These are phyloP conservation scores for Patagioenas fasciata DNA, from an alignment of 2,113 vertebrate genomes.

Conservation along the genomic window DNA sequence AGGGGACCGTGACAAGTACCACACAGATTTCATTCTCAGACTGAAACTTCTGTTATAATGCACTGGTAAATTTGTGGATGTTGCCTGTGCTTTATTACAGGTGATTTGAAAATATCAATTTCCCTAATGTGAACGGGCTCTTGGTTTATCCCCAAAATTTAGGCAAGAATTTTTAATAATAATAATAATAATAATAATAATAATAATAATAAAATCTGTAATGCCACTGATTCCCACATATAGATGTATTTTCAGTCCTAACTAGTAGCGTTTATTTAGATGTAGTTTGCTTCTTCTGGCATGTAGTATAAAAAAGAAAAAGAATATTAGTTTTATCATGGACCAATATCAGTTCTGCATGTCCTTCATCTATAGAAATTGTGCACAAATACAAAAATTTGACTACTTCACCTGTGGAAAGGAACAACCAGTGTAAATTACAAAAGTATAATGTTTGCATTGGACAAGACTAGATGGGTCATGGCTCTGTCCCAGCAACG, in stretches of 20 bases:
- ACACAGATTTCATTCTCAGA: background rate
- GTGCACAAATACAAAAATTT: background rate
- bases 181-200: too few relatives aligned
- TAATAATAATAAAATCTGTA: too few relatives aligned
- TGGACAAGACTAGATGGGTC: background rate
- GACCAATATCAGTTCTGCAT: background rate
- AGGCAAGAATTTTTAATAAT: background rate
- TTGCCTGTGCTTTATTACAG: background rate
- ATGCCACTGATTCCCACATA: background rate
- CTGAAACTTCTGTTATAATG: background rate
- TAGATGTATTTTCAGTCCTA: background rate
- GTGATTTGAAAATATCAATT: background rate
- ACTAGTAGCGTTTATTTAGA: background rate
- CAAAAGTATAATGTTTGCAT: accelerated
- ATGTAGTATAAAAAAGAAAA: background rate
- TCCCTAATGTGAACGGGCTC: background rate
- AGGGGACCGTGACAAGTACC: background rate
- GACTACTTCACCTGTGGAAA: background rate
- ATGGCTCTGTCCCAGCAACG: background rate
- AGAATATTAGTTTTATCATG: background rate
- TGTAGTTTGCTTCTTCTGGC: background rate
- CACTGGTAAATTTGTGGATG: background rate
- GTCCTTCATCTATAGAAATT: background rate
- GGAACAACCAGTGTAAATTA: too few relatives aligned
- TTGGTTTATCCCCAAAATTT: background rate